Conservation (phyloP, 2,888 invertebrate genomes). For the Drosophila cognata region DNA sequence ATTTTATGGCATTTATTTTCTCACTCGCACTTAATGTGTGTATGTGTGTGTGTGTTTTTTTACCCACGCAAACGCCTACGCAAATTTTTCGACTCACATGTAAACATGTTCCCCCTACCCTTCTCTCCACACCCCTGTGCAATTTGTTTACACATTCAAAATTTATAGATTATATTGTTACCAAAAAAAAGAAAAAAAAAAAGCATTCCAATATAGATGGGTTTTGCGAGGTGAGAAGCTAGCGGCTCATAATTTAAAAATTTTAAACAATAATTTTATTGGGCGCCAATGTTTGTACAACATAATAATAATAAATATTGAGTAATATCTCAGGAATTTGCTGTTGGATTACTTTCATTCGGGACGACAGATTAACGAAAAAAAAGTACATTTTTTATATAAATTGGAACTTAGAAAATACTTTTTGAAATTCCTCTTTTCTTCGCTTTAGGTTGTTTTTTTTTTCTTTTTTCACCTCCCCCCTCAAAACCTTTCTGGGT, state of each 20-base stretch:
- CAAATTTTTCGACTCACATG: conserved; percentile 53
- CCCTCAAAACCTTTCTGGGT: background rate
- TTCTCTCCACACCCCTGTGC: background rate
- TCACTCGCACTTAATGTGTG: background rate
- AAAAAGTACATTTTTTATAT: conserved; percentile 3
- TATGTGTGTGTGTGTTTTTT: conserved; percentile 23
- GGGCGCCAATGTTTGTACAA: conserved; percentile 7
- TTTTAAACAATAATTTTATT: conserved; percentile 19
- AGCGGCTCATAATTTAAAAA: conserved; percentile 17
- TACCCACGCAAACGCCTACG: conserved; percentile 63
- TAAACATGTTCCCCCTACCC: conserved; percentile 6
- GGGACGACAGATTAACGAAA: background rate
- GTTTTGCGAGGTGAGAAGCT: conserved; percentile 13
- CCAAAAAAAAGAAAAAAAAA: background rate
- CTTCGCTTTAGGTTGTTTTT: background rate
- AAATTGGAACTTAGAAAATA: conserved; percentile 3
- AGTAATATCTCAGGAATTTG: conserved; percentile 16
- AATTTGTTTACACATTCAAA: conserved; percentile 49
- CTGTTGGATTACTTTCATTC: background rate
- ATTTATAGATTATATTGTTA: conserved; percentile 30
- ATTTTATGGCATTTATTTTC: conserved; percentile 37
- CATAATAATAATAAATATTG: conserved; percentile 17
- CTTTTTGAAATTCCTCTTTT: background rate
- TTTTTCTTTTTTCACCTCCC: background rate
- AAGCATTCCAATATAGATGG: conserved; percentile 24